Percentiles rank a stretch among this genome's conserved stretches.
Conservation (phyloP, 2,113 vertebrate genomes). For the Strigops habroptila region DNA sequence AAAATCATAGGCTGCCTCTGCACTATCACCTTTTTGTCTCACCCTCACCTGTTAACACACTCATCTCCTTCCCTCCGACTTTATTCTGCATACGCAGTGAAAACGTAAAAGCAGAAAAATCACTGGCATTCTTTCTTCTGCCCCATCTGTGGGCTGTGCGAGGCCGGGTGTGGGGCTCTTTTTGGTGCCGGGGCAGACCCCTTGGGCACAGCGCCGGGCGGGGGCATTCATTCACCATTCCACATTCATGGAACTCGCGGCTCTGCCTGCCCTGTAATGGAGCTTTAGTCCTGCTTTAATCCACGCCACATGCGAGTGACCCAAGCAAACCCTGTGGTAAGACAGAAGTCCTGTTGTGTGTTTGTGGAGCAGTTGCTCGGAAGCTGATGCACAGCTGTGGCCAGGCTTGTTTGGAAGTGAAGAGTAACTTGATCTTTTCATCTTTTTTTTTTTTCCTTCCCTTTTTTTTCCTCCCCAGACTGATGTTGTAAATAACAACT, state of each 20-base stretch:
- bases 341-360: slow-evolving; percentile 87
- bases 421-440: slow-evolving; percentile 81
- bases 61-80: neutral
- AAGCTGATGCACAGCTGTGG: slow-evolving; percentile 87
- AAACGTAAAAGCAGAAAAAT: neutral
- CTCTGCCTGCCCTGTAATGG: slow-evolving; percentile 33
- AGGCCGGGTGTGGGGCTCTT: neutral
- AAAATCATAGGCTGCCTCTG: neutral
- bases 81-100: neutral
- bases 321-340: slow-evolving; percentile 72
- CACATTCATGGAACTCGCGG: neutral
- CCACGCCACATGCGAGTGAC: slow-evolving; percentile 73
- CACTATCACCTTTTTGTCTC: neutral
- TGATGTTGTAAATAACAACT: slow-evolving; percentile 75
- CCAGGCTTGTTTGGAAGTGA: slow-evolving; percentile 73
- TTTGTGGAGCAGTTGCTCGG: slow-evolving; percentile 83
- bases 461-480: neutral
- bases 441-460: slow-evolving; percentile 11
- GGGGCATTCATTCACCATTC: neutral
- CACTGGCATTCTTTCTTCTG: rapidly evolving
- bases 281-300: slow-evolving; percentile 68
- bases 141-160: rapidly evolving
- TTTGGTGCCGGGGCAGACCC: neutral
- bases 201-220: neutral
- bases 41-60: neutral